Evolutionary conservation across 1,140 invertebrate genomes (phyloP), one percentile per base, ranked within the genome.

Genomic region (Hycleus phaleratus): DNA sequence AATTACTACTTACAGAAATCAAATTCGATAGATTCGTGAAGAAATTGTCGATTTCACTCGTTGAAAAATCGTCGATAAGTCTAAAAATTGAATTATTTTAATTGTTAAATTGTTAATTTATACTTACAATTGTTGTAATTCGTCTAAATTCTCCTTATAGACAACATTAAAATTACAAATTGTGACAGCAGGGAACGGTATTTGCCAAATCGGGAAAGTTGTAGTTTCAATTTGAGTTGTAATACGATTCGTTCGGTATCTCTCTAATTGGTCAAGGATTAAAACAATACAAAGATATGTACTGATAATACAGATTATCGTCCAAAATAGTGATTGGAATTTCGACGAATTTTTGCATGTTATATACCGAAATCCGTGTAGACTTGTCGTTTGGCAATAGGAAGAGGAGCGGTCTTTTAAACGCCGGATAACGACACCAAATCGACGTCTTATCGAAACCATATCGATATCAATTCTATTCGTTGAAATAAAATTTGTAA

Each of bases 121-220:
- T 38, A 55, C 38, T 56, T 49, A 60, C 59, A 60, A 52, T 51
- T 40, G n/a, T 26, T 24, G 49, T 38, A 58, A 49, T 42, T 44
- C 26, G 50, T 8, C 11, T 12, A 39, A 40, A 47, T 40, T 50
- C 9, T 51, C 8, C 10, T 38, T 46, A 58, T 76, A 78, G 11
- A 82, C 76, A 49, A 77, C 74, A 62, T 82, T 82, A 11, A 76
- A 62, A 57, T 76, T 78, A 62, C 81, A 82, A 3, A 82, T 46
- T 0, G 77, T 75, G 0, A 82, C 69, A 1, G 75, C 78, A 3
- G 81, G 80, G 65, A 81, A 82, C 55, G 76, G 71, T 3, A 81
- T 70, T 10, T 75, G 64, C 3, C 69, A 68, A 38, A 81, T 75
- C 0, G 78, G 77, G 59, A 79, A 79, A 3, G 73, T 72, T 0